phyloP scores from a whole-genome alignment of 1,140 invertebrate species.

The Coenobita brevimanus region DNA sequence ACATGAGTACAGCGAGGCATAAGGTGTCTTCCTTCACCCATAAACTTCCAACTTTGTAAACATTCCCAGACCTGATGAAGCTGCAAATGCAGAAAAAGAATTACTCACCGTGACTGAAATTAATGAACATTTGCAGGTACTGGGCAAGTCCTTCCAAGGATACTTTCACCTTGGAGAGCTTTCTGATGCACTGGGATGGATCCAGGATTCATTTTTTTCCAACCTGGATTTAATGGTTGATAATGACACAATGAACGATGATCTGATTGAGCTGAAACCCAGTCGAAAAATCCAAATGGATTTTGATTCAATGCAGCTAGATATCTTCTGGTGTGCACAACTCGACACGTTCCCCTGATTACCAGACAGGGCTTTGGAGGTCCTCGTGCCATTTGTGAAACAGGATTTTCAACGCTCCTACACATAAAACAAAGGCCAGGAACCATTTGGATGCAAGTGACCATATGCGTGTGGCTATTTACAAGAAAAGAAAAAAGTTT shows the following conservation, averaged over 20 bases:
- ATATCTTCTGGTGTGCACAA: slow-evolving; percentile 18
- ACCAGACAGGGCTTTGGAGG: slow-evolving; percentile 6
- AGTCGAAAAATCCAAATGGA: too few species aligned
- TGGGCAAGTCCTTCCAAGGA: not conserved
- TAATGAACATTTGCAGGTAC: not conserved
- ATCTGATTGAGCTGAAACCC: too few species aligned
- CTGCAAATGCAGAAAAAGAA: not conserved
- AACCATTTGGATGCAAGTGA: too few species aligned
- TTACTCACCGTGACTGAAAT: not conserved
- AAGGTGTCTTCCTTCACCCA: not conserved
- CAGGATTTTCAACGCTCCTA: too few species aligned
- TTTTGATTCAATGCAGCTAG: not conserved
- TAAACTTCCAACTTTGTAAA: not conserved
- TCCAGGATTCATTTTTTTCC: not conserved
- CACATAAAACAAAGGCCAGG: too few species aligned
- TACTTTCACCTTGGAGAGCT: slow-evolving; percentile 12
- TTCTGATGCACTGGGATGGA: not conserved
- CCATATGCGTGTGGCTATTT: too few species aligned
- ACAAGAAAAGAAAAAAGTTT: too few species aligned
- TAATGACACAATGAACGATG: not conserved
- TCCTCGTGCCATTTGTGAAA: not conserved
- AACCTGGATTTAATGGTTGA: slow-evolving; percentile 14
- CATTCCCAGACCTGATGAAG: slow-evolving; percentile 2
- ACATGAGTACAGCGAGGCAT: not conserved
- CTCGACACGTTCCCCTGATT: not conserved